Base-by-base conservation (phyloP, 2,888 invertebrate species). In the Meliscaeva auricollis region DNA sequence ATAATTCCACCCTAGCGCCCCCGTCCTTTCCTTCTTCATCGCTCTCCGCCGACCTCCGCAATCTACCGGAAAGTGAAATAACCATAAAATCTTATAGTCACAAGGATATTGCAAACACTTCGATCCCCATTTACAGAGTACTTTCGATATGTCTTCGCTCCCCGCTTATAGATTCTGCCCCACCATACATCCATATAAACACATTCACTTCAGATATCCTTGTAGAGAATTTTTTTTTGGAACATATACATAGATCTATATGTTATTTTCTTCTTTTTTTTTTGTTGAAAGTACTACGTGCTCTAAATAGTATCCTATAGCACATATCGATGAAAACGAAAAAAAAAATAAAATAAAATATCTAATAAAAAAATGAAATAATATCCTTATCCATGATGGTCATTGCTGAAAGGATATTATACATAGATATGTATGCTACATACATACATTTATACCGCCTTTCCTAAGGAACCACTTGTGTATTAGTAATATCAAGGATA, bases 401-500 rank as follows among this genome's bases (percentile, higher is more conserved):
- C 85, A 85, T 81, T 85, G 73, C 76, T 77, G 73, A 81, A 81
- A 85, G 76, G 81, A 81, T 76, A 75, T 48, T 48, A 74, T 50
- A 56, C 35, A 11, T 44, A 35, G 8, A 60, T 32, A 68, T 32
- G 62, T 56, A 72, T 52, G 44, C 30, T 50, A 20, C 54, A 26
- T n/a, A 22, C 20, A 22, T 30, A 15, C n/a, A 62, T 46, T 46
- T 26, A 44, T 30, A 22, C 44, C 52, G 44, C 38, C 68, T 26
- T 22, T 64, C 41, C 15, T 70, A 68, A 22, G 66, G 35, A 70
- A 72, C 62, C 80, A 76, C 84, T 85, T 76, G 76, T 84, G 77
- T 79, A 74, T 89, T 89, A 89, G 88, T 89, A 89, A 89, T 90
- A 89, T 89, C 90, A 88, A 89, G 89, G 79, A 87, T 90, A 90